These are phyloP conservation scores for Zaprionus taronus DNA, from an alignment of 1,140 invertebrate species.

Conservation along the genomic window DNA sequence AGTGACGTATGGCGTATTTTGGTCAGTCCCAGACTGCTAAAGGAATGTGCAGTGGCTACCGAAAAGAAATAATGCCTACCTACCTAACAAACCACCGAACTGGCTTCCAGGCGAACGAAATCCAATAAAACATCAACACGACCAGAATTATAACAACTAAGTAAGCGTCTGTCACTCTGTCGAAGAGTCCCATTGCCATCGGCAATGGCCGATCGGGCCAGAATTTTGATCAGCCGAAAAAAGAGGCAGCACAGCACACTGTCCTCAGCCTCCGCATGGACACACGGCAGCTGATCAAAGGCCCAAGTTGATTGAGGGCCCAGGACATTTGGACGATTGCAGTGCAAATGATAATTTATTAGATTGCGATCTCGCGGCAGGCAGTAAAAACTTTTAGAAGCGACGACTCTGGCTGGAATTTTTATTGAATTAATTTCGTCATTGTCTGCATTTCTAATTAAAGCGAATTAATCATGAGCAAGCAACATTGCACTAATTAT, in stretches of 20 bases:
- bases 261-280: slow-evolving; percentile 6
- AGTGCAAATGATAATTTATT: slow-evolving; percentile 83
- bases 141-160: slow-evolving; percentile 80
- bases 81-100: slow-evolving; percentile 8
- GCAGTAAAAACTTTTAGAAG: slow-evolving; percentile 44
- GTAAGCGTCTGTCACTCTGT: slow-evolving; percentile 78
- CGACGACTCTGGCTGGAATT: slow-evolving; percentile 48
- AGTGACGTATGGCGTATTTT: slow-evolving; percentile 72
- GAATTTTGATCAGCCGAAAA: slow-evolving; percentile 78
- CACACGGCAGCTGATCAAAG: slow-evolving; percentile 75
- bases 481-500: slow-evolving; percentile 70
- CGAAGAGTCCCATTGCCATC: slow-evolving; percentile 12
- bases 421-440: slow-evolving; percentile 81
- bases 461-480: slow-evolving; percentile 80
- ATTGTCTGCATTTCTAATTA: slow-evolving; percentile 82
- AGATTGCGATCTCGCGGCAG: slow-evolving; percentile 71
- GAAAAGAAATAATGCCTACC: slow-evolving; percentile 38
- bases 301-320: slow-evolving; percentile 74
- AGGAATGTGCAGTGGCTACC: slow-evolving; percentile 53
- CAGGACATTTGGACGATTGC: slow-evolving; percentile 75
- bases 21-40: slow-evolving; percentile 20
- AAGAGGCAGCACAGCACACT: slow-evolving; percentile 19
- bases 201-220: slow-evolving; percentile 65
- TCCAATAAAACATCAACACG: slow-evolving; percentile 80
- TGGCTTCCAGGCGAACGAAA: slow-evolving; percentile 18